phyloP scores from a whole-genome alignment of 2,888 invertebrate species.

The Willowsia nigromaculata region DNA sequence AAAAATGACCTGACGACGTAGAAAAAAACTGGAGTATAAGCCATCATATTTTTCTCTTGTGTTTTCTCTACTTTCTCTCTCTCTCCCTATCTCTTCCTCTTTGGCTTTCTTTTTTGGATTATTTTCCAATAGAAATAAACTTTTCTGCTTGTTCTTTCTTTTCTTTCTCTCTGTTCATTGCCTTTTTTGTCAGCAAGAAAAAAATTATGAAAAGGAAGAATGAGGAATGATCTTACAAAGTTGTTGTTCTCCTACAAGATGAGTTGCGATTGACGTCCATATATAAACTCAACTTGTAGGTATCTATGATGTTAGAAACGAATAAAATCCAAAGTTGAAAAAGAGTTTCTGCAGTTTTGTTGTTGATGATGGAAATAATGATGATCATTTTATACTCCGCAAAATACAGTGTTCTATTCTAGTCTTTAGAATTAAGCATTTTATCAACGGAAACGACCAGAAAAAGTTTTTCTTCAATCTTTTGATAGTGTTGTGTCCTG shows the following conservation, averaged over 20 bases:
- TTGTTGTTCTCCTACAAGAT: conserved; percentile 49
- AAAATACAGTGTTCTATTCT: background rate
- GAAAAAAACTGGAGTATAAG: conserved; percentile 49
- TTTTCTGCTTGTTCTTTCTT: conserved; percentile 47
- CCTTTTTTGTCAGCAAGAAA: conserved; percentile 61
- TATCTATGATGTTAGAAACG: background rate
- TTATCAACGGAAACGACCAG: conserved; percentile 24
- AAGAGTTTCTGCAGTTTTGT: conserved; percentile 23
- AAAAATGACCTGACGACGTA: conserved; percentile 66
- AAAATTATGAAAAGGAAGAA: conserved; percentile 51
- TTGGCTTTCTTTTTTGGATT: conserved; percentile 34
- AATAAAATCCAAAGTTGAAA: conserved; percentile 2
- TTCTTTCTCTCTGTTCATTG: conserved; percentile 22
- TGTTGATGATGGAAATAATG: conserved; percentile 56
- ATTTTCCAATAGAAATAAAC: conserved; percentile 68
- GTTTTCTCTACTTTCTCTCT: conserved; percentile 45
- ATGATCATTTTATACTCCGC: conserved; percentile 59
- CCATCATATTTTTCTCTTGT: conserved; percentile 58
- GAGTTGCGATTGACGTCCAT: conserved; percentile 64
- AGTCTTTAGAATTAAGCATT: conserved; percentile 42
- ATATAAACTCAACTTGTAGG: conserved; percentile 9
- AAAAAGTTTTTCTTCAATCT: background rate
- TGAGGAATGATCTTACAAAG: conserved; percentile 66
- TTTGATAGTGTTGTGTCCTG: background rate
- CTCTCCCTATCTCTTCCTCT: background rate